Evolutionary conservation across 2,888 invertebrate species (phyloP).

Genomic region (Trissolcus japonicus): DNA sequence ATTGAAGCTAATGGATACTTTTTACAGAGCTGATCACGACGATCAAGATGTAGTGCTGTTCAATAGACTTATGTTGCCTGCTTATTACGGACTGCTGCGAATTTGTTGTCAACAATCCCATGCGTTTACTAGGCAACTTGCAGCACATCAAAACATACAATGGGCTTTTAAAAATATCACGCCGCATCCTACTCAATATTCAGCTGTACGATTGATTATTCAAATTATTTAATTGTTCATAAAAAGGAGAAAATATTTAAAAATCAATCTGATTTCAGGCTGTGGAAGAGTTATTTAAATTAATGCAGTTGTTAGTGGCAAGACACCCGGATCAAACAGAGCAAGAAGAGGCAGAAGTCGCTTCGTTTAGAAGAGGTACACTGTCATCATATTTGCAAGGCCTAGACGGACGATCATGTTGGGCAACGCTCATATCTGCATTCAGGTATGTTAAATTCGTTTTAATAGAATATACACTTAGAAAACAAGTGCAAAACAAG

Average conservation of each 20-base stretch:
- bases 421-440: constrained; percentile 95
- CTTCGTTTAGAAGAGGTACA: constrained; percentile 89
- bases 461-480: neutral
- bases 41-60: constrained; percentile 96
- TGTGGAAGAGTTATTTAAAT: constrained; percentile 92
- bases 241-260: neutral
- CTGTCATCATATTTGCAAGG: constrained; percentile 92
- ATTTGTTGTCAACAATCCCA: constrained; percentile 94
- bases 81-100: constrained; percentile 91
- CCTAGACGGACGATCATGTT: constrained; percentile 92
- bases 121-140: constrained; percentile 89
- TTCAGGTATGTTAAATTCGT: constrained; percentile 75
- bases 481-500: too few relatives aligned
- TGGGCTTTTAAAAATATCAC: constrained; percentile 98
- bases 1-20: neutral
- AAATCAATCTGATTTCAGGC: constrained; percentile 77
- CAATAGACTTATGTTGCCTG: constrained; percentile 95
- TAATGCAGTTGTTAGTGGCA: constrained; percentile 93
- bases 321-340: constrained; percentile 87
- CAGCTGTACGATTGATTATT: constrained; percentile 78
- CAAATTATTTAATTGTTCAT: neutral
- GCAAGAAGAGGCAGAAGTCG: constrained; percentile 88
- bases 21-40: constrained; percentile 92
- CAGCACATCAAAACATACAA: constrained; percentile 95
- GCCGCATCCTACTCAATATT: constrained; percentile 95